Base-by-base conservation (phyloP, 2,797 vertebrate genomes). In the Sebastes kiyomatsui region DNA sequence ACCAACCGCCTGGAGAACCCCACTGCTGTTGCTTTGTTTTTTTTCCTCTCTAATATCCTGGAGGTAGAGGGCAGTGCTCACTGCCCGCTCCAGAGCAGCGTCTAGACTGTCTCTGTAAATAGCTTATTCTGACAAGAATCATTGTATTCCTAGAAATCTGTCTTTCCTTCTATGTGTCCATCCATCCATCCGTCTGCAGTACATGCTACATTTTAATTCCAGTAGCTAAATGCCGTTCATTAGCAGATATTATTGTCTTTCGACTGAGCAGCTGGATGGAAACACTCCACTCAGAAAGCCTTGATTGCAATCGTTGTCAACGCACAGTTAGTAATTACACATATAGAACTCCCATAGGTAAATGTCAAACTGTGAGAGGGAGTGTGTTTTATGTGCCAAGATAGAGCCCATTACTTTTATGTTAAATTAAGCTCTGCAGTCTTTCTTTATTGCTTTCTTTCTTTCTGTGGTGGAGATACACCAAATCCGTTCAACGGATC, bases 1-100 rank as follows among this genome's bases (percentile, higher is more conserved):
- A 91, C 82, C 87, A 86, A 91, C 82, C 81, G 92, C 91, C 90
- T 88, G 72, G 65, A 91, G 91, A 82, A 88, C 66, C 67, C 71
- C 35, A 65, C 85, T 83, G 87, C 86, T 90, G 87, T 84, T 88
- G 66, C 61, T 76, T 77, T 75, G 7, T 75, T 85, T 22, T 49
- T n/a, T 69, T 28, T 42, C 3, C 58, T 27, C 61, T 79, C 18
- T 64, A 60, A 80, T 69, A 81, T 67, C 75, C 70, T 86, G 35
- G 75, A 87, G 77, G 67, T 79, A 80, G 74, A 81, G 72, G 88
- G 66, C 74, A 79, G 60, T 38, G 67, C 75, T 86, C 78, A 67
- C 55, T 74, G 60, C 77, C 78, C 16, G 14, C 23, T 67, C 33
- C 62, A 64, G 30, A 75, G 76, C 74, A 65, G 6, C n/a, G 65